phyloP scores from a whole-genome alignment of 1,140 invertebrate species.

The Trinorchestia longiramus region DNA sequence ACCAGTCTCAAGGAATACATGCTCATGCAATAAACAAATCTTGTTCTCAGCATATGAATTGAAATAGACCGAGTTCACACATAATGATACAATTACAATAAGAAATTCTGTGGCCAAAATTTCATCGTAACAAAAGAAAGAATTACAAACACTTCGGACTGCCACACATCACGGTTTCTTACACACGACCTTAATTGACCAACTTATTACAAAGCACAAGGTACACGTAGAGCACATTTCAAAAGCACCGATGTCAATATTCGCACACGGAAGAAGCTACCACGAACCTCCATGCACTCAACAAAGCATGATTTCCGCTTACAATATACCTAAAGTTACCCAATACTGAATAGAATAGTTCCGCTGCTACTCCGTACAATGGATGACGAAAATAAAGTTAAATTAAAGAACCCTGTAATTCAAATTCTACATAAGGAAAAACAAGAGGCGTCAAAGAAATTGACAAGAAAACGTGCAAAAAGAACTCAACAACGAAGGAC shows the following conservation, averaged over 20 bases:
- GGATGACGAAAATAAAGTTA: background rate
- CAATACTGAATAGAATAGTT: constrained; percentile 49
- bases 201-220: background rate
- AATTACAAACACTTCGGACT: background rate
- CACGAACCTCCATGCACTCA: background rate
- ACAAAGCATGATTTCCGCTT: background rate
- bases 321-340: background rate
- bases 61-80: background rate
- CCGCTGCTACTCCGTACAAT: background rate
- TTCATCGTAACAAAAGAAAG: background rate
- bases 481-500: background rate
- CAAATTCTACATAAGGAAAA: background rate
- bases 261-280: background rate
- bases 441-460: background rate
- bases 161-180: background rate
- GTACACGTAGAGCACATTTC: background rate
- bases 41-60: background rate
- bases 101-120: background rate
- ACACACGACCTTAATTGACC: background rate
- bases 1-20: background rate
- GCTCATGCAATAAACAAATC: background rate
- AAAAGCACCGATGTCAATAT: background rate
- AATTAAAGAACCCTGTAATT: background rate
- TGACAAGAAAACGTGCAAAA: background rate
- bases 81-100: background rate